A percentile compares a stretch with the other conserved stretches of the same genome.
Conservation (phyloP, 2,113 vertebrate genomes). For the rat (Rattus norvegicus) region DNA sequence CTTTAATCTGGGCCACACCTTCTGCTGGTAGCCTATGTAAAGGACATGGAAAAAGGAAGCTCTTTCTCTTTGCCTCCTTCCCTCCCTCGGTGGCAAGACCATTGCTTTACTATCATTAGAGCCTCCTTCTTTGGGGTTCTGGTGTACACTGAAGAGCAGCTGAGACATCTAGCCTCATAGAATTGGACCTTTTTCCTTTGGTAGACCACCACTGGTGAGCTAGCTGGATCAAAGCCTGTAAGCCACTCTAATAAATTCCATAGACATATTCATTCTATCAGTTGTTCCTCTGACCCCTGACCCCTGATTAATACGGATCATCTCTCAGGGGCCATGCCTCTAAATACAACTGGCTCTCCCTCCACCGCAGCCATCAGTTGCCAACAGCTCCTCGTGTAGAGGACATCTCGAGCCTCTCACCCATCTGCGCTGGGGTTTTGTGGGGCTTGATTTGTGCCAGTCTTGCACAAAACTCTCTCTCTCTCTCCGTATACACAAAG, state of each 20-base stretch:
- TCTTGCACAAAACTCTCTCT: background rate
- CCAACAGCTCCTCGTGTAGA: background rate
- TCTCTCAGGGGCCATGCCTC: background rate
- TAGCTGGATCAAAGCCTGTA: background rate
- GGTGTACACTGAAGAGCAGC: background rate
- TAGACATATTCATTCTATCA: background rate
- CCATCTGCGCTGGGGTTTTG: background rate
- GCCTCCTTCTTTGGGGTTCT: background rate
- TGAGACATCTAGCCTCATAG: background rate
- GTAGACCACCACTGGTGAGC: background rate
- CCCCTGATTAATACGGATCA: too few species aligned
- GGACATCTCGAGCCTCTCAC: background rate
- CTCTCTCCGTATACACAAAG: slow-evolving; percentile 21
- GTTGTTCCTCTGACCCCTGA: background rate
- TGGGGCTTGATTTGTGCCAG: background rate
- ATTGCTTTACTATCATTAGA: too few species aligned
- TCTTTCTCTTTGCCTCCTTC: background rate
- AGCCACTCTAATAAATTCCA: too few species aligned
- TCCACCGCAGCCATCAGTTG: too few species aligned
- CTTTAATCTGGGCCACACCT: background rate
- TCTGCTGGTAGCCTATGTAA: background rate
- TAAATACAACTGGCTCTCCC: background rate
- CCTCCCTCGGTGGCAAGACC: background rate
- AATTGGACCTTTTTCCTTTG: background rate
- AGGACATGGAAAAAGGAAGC: background rate